A percentile compares a stretch with the other conserved stretches of the same genome.
These are phyloP conservation scores for Malacoctenus gilli DNA, from an alignment of 2,797 vertebrate genomes.

Conservation along the genomic window DNA sequence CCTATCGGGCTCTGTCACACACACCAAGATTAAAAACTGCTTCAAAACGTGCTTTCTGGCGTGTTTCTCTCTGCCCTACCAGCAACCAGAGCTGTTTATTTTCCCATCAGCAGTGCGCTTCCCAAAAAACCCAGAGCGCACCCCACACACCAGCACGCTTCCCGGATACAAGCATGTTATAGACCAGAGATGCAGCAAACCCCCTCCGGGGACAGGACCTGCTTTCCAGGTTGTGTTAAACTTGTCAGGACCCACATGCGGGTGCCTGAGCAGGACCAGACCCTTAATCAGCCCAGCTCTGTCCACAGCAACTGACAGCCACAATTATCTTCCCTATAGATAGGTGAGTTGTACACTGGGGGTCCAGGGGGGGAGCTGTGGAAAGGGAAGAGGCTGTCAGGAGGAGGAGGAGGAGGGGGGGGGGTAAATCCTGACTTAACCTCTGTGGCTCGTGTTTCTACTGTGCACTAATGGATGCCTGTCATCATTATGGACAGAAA, in stretches of 20 bases:
- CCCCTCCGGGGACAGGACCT: constrained; percentile 41
- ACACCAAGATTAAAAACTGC: constrained; percentile 6
- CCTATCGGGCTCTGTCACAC: not conserved
- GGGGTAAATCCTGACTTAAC: constrained; percentile 67
- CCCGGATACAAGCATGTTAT: constrained; percentile 42
- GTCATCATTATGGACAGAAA: constrained; percentile 83
- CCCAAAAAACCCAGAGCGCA: constrained; percentile 28
- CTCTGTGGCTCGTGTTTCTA: constrained; percentile 79
- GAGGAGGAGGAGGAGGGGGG: constrained; percentile 22
- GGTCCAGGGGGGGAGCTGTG: constrained; percentile 52
- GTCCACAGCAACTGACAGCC: constrained; percentile 65
- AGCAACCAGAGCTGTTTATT: constrained; percentile 21
- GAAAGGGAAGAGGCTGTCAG: constrained; percentile 70
- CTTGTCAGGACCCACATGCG: constrained; percentile 34
- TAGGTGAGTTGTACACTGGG: constrained; percentile 51
- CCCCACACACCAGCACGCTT: constrained; percentile 30
- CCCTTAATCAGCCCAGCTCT: constrained; percentile 63
- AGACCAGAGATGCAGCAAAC: constrained; percentile 40
- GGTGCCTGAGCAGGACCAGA: constrained; percentile 58
- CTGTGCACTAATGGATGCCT: constrained; percentile 80
- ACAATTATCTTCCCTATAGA: constrained; percentile 71
- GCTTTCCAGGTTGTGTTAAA: constrained; percentile 54
- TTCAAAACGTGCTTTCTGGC: not conserved
- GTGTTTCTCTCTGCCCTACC: constrained; percentile 9
- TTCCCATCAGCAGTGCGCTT: constrained; percentile 29